Evolutionary conservation across 2,113 vertebrate genomes (phyloP), one percentile per base, ranked within the genome.

Genomic region (Cathartes aura): DNA sequence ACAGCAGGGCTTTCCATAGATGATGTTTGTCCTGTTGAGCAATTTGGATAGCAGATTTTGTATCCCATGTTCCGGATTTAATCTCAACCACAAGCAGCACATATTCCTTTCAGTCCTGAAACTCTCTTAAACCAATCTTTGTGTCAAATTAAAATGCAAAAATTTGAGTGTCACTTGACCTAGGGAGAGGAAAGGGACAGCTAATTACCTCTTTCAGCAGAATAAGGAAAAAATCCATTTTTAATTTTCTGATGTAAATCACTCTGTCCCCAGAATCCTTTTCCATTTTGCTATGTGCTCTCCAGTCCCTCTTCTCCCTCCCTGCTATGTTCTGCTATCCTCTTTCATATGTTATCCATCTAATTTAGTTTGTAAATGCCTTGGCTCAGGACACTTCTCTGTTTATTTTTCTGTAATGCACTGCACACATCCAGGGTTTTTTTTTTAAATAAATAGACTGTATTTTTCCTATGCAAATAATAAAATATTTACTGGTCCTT

Each of bases 41-140:
- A 93, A 80, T 90, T 89, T 71, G 67, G 75, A 27, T 55, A 90
- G 67, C 84, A 94, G 82, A 91, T 91, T 95, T 91, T 84, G 34
- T 71, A 79, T 94, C 30, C 63, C 38, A 6, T 67, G 84, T 87
- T 75, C 42, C 1, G 0, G 62, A 85, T 95, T 96, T 95, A 94
- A 93, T 84, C 79, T 84, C 73, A 80, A 23, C 45, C 58, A 62
- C 58, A 82, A 87, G 81, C 78, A 96, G 70, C 42, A 60, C 38
- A 36, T 32, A 12, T 5, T 94, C 78, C 78, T 91, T 95, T 93
- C 71, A n/a, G 29, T 70, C 32, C 71, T 70, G 74, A 68, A 96
- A 76, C 26, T 66, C 80, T 60, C 29, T 82, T 82, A 89, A 95
- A 58, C 15, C 45, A 48, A 59, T 87, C n/a, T 71, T 66, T 73